phyloP scores from a whole-genome alignment of 2,888 invertebrate species.

The Metopia argyrocephala region DNA sequence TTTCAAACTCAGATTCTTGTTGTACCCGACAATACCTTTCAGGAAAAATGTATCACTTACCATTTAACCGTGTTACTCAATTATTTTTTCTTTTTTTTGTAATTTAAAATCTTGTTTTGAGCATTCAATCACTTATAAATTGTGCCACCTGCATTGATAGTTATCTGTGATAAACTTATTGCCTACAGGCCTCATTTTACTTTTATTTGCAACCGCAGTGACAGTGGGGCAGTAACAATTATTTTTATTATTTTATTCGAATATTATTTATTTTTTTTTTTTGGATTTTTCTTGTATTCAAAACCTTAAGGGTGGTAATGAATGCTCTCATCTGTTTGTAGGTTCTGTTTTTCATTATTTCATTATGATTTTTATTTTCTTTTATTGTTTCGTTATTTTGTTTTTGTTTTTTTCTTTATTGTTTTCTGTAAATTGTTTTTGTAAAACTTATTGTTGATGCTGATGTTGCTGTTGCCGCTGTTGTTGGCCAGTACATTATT shows the following conservation, averaged over 20 bases:
- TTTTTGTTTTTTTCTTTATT: conserved; percentile 1
- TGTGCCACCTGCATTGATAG: conserved; percentile 40
- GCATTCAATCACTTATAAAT: conserved; percentile 15
- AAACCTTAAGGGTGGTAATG: conserved; percentile 4
- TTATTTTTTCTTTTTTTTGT: too few relatives aligned
- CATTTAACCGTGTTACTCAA: too few relatives aligned
- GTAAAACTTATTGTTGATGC: not conserved
- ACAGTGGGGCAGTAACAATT: conserved; percentile 24
- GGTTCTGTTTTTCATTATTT: conserved; percentile 33
- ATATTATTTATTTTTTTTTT: too few relatives aligned
- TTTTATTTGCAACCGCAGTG: conserved; percentile 36
- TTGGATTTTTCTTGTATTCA: too few relatives aligned
- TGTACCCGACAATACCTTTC: too few relatives aligned
- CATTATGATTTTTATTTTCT: conserved; percentile 5
- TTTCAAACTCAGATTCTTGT: too few relatives aligned
- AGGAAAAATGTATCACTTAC: too few relatives aligned
- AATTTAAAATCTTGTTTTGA: too few relatives aligned
- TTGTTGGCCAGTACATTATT: too few relatives aligned
- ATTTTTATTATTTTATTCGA: conserved; percentile 37
- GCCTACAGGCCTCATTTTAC: conserved; percentile 45
- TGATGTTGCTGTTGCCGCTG: not conserved
- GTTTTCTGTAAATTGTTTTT: not conserved
- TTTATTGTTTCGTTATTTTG: not conserved
- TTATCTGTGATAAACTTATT: conserved; percentile 52
- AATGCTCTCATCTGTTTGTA: conserved; percentile 22